Evolutionary conservation across 2,797 vertebrate genomes (phyloP).

Genomic region (Coreius guichenoti): DNA sequence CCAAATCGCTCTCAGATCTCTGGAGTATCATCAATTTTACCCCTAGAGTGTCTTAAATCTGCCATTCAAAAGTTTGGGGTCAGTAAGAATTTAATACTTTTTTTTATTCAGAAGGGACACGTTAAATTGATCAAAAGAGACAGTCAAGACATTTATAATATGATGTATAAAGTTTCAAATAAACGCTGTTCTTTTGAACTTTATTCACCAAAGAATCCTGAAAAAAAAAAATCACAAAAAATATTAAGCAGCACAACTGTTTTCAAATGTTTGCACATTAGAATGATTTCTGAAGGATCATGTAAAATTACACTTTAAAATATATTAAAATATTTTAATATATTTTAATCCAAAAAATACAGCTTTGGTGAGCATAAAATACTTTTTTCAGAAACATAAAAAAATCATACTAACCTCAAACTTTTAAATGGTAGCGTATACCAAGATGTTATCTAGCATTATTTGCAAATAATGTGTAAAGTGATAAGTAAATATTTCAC

Average conservation of each 20-base stretch:
- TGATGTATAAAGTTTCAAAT: background rate
- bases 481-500: background rate
- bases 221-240: background rate
- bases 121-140: background rate
- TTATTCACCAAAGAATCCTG: background rate
- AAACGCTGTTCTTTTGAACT: background rate
- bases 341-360: background rate
- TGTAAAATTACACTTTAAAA: background rate
- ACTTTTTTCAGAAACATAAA: background rate
- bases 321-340: background rate
- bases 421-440: background rate
- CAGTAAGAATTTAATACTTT: background rate
- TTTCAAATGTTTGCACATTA: background rate
- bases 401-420: background rate
- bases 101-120: background rate
- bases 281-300: background rate
- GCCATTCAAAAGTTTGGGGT: background rate
- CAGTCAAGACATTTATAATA: background rate
- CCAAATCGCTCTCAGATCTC: conserved; percentile 35
- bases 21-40: background rate
- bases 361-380: background rate
- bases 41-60: conserved; percentile 35
- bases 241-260: background rate
- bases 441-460: background rate
- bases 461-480: background rate